These are phyloP conservation scores for Oscheius sp. DNA, from an alignment of 2,888 invertebrate species.

Conservation along the genomic window DNA sequence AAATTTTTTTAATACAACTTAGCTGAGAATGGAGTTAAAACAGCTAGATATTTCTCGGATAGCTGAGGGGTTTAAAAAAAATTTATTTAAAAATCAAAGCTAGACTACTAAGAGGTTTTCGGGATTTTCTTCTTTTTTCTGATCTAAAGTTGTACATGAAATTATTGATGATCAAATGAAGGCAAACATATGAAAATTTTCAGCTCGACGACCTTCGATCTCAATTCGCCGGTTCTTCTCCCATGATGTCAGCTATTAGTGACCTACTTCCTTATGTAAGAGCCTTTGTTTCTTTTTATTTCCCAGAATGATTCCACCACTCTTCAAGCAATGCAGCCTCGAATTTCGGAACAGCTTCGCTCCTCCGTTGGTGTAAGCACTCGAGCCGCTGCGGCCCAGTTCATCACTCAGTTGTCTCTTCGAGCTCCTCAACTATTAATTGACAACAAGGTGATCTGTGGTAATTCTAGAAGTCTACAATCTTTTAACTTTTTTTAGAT, in stretches of 20 bases:
- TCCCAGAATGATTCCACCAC: constrained; percentile 39
- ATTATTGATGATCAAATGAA: too few relatives aligned
- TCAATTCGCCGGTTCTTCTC: constrained; percentile 83
- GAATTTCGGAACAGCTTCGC: constrained; percentile 46
- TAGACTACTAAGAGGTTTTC: too few relatives aligned
- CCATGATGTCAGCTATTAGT: constrained; percentile 75
- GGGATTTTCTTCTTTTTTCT: too few relatives aligned
- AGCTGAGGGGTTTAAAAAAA: too few relatives aligned
- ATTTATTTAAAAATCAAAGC: too few relatives aligned
- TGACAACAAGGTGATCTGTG: constrained; percentile 41
- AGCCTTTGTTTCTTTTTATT: too few relatives aligned
- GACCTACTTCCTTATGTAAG: constrained; percentile 47
- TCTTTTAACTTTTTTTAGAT: constrained; percentile 29
- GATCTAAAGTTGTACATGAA: too few relatives aligned
- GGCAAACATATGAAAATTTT: too few relatives aligned
- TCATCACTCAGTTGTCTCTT: constrained; percentile 49
- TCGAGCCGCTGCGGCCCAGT: constrained; percentile 49
- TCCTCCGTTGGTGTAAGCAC: constrained; percentile 51
- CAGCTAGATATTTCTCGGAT: too few relatives aligned
- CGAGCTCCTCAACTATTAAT: constrained; percentile 51
- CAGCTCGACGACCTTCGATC: constrained; percentile 81
- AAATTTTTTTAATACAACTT: too few relatives aligned
- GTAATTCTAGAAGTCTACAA: constrained; percentile 12
- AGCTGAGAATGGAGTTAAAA: too few relatives aligned
- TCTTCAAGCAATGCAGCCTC: constrained; percentile 37